These are phyloP conservation scores for Cirrhinus molitorella DNA, from an alignment of 2,797 vertebrate genomes.

Conservation along the genomic window DNA sequence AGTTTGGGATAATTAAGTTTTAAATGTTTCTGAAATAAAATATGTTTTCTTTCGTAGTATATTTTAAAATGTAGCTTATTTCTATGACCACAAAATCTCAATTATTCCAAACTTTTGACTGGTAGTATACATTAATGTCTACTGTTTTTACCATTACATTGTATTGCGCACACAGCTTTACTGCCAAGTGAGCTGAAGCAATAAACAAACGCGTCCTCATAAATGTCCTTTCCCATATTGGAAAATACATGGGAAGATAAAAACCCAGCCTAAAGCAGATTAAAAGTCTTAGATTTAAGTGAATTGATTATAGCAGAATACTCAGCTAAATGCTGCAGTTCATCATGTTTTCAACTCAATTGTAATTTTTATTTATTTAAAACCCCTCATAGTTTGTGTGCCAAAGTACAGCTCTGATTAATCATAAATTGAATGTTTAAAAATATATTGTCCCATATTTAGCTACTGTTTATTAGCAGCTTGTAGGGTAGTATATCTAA, in stretches of 20 bases:
- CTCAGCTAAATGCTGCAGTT: conserved; percentile 15
- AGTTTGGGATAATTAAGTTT: background rate
- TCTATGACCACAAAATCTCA: background rate
- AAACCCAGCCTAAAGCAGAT: background rate
- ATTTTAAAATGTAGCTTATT: background rate
- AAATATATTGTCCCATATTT: background rate
- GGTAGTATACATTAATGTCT: background rate
- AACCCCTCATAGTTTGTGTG: background rate
- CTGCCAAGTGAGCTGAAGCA: background rate
- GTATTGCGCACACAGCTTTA: background rate
- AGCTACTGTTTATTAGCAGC: conserved; percentile 3
- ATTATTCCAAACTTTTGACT: background rate
- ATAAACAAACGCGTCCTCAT: background rate
- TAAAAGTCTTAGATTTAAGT: conserved; percentile 15
- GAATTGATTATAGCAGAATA: conserved; percentile 2
- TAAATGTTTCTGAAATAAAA: background rate
- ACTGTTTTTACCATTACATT: background rate
- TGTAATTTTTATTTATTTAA: background rate
- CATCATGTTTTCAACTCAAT: conserved; percentile 20
- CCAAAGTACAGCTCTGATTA: background rate
- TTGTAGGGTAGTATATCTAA: background rate
- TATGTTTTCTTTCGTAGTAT: background rate
- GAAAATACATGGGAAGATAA: background rate
- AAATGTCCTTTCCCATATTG: background rate
- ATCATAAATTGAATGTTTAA: background rate